A percentile compares a stretch with the other conserved stretches of the same genome.
These are phyloP conservation scores for Staurois parvus DNA, from an alignment of 2,797 vertebrate species.

Conservation along the genomic window DNA sequence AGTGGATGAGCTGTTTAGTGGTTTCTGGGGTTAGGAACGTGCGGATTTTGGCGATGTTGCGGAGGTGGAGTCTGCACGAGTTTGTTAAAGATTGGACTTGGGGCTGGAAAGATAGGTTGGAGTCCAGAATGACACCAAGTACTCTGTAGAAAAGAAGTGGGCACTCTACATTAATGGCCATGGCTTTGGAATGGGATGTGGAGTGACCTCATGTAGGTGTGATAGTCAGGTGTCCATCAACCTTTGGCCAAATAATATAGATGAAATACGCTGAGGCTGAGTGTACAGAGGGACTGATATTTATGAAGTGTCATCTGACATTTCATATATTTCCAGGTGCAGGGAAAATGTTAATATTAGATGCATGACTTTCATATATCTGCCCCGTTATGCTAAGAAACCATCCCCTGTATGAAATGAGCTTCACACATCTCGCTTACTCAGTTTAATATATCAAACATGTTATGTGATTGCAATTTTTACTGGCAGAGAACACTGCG, in stretches of 20 bases:
- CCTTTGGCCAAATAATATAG: background rate
- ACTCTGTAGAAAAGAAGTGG: too few relatives aligned
- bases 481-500: background rate
- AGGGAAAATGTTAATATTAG: background rate
- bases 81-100: too few relatives aligned
- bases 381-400: background rate
- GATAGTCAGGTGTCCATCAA: background rate
- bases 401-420: background rate
- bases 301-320: too few relatives aligned
- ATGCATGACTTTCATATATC: background rate
- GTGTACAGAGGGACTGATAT: too few relatives aligned
- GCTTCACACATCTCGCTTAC: background rate
- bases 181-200: background rate
- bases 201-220: too few relatives aligned
- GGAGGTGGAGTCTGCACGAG: too few relatives aligned
- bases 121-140: too few relatives aligned
- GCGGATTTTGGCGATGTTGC: too few relatives aligned
- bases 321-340: background rate
- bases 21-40: too few relatives aligned
- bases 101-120: too few relatives aligned
- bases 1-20: too few relatives aligned
- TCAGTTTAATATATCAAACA: conserved; percentile 11
- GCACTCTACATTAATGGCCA: background rate
- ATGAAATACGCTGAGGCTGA: too few relatives aligned
- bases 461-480: conserved; percentile 6